These are phyloP conservation scores for Cydia splendana DNA, from an alignment of 1,140 invertebrate species.

Conservation along the genomic window DNA sequence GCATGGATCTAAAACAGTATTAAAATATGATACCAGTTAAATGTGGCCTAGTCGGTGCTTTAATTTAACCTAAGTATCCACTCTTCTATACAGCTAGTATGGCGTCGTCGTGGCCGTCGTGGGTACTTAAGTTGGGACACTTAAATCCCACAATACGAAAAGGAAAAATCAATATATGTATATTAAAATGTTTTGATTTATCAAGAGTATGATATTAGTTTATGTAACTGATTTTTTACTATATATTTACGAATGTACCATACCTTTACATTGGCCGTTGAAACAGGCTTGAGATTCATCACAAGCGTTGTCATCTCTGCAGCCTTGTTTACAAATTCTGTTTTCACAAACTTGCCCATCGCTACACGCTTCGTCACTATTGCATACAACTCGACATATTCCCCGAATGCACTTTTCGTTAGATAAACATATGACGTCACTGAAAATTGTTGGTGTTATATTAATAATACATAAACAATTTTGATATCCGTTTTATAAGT, in stretches of 20 bases:
- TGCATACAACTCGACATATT: constrained; percentile 90
- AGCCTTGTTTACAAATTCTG: constrained; percentile 91
- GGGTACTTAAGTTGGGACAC: too few species aligned
- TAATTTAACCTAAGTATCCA: too few species aligned
- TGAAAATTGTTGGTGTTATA: constrained; percentile 66
- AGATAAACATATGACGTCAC: constrained; percentile 89
- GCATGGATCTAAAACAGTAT: constrained; percentile 86
- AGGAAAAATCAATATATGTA: too few species aligned
- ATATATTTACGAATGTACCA: constrained; percentile 35
- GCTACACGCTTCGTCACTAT: constrained; percentile 89
- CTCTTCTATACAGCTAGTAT: too few species aligned
- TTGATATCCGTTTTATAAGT: too few species aligned
- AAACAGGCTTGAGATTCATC: constrained; percentile 87
- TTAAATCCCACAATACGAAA: too few species aligned
- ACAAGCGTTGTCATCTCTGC: constrained; percentile 90
- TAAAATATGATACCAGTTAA: constrained; percentile 28
- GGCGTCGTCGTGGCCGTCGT: too few species aligned
- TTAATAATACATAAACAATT: background rate
- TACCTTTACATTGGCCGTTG: constrained; percentile 89
- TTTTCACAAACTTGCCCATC: constrained; percentile 92
- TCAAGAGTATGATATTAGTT: background rate
- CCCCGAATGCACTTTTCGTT: constrained; percentile 92
- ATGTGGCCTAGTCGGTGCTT: too few species aligned
- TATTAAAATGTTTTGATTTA: too few species aligned
- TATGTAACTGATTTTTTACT: background rate